A percentile compares a stretch with the other conserved stretches of the same genome.
Conservation (phyloP, 2,797 vertebrate genomes). For the Poliocrania exsul region DNA sequence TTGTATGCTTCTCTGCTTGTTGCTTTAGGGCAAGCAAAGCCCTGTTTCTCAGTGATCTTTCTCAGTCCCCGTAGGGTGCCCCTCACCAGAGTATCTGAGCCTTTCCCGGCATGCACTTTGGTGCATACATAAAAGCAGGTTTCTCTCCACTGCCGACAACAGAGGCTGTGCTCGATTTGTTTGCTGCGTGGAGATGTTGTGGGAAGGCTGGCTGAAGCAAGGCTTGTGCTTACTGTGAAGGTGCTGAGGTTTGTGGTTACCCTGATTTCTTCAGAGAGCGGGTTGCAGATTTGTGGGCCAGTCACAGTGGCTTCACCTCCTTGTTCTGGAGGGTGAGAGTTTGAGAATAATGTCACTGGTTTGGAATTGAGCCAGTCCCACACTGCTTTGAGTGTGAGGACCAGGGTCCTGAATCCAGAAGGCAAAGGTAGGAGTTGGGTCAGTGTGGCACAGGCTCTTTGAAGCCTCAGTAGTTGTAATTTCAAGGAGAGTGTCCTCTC, state of each 20-base stretch:
- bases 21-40: conserved; percentile 22
- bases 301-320: neutral
- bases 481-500: neutral
- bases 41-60: neutral
- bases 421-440: neutral
- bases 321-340: neutral
- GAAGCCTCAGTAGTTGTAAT: neutral
- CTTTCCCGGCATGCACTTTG: conserved; percentile 21
- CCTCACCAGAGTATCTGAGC: conserved; percentile 22
- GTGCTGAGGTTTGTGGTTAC: conserved; percentile 28
- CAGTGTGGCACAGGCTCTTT: neutral
- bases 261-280: neutral
- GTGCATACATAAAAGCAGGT: conserved; percentile 27
- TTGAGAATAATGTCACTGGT: neutral
- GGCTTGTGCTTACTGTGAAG: neutral
- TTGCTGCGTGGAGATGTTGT: neutral
- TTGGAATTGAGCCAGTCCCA: neutral
- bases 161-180: neutral
- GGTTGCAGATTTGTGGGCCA: neutral
- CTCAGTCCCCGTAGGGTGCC: conserved; percentile 45
- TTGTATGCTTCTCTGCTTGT: conserved; percentile 20
- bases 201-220: neutral
- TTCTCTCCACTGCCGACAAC: neutral
- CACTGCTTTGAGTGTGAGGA: neutral
- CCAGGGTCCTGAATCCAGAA: neutral